A percentile compares a stretch with the other conserved stretches of the same genome.
Evolutionary conservation across 2,797 vertebrate species (phyloP).

Genomic region (Melanotaenia nigrans): DNA sequence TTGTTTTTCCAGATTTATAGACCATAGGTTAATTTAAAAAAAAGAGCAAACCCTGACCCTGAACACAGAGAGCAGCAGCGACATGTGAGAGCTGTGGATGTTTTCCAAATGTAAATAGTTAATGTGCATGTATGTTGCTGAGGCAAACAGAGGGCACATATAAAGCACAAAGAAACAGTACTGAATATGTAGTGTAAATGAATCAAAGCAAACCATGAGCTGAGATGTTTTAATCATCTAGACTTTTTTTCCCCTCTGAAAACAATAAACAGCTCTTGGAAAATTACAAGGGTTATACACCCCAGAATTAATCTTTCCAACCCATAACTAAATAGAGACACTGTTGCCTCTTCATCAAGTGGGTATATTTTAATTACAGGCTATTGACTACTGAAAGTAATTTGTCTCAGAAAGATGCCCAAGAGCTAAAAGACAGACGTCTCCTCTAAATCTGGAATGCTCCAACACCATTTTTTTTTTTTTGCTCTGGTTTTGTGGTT

Average conservation of each 20-base stretch:
- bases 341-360: slow-evolving; percentile 75
- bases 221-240: slow-evolving; percentile 66
- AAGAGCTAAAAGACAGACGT: slow-evolving; percentile 79
- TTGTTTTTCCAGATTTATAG: too few species aligned
- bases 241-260: slow-evolving; percentile 54
- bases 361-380: slow-evolving; percentile 85
- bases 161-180: slow-evolving; percentile 15
- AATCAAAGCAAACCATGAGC: slow-evolving; percentile 71
- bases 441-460: slow-evolving; percentile 76
- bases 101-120: slow-evolving; percentile 58
- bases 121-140: slow-evolving; percentile 44
- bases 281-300: slow-evolving; percentile 79
- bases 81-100: slow-evolving; percentile 37
- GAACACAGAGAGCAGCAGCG: not conserved
- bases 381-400: slow-evolving; percentile 80
- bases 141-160: slow-evolving; percentile 32
- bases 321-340: slow-evolving; percentile 75
- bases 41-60: slow-evolving; percentile 43
- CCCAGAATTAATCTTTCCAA: slow-evolving; percentile 82
- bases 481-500: slow-evolving; percentile 70
- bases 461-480: slow-evolving; percentile 59
- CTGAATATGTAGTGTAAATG: slow-evolving; percentile 56
- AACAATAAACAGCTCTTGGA: slow-evolving; percentile 77
- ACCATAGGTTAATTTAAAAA: too few species aligned
- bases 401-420: slow-evolving; percentile 83